A percentile compares a stretch with the other conserved stretches of the same genome.
These are phyloP conservation scores for Philereme vetulata DNA, from an alignment of 2,888 invertebrate genomes.

Conservation along the genomic window DNA sequence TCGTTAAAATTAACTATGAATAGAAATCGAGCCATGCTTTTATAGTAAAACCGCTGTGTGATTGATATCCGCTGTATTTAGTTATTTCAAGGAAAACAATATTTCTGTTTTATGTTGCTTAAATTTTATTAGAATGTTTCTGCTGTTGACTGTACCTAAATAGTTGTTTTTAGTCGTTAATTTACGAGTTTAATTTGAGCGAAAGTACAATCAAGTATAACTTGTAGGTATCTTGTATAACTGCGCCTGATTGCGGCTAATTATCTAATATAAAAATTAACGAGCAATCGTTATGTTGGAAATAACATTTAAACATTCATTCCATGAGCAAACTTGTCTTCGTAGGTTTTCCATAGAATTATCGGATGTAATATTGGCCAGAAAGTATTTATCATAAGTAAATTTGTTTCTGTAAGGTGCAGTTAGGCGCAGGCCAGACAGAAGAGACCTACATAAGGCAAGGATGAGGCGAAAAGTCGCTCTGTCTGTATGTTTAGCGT, in stretches of 20 bases:
- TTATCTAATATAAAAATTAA: background rate
- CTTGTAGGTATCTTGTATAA: conserved; percentile 7
- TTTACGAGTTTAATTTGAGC: conserved; percentile 11
- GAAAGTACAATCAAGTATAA: conserved; percentile 15
- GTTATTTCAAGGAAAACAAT: background rate
- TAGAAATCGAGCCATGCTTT: no score
- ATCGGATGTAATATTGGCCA: background rate
- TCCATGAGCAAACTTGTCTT: background rate
- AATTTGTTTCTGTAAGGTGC: background rate
- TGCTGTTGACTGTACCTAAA: conserved; percentile 16
- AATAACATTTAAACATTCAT: conserved; percentile 5
- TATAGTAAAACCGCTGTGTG: no score
- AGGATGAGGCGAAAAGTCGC: no score
- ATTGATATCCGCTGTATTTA: no score
- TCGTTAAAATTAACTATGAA: no score
- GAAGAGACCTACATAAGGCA: no score
- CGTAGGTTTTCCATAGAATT: background rate
- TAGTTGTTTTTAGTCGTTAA: conserved; percentile 18
- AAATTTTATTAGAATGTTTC: conserved; percentile 31
- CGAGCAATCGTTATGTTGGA: background rate
- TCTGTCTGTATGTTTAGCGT: no score
- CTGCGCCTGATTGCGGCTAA: background rate
- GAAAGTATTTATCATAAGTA: background rate
- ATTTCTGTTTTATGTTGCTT: conserved; percentile 19
- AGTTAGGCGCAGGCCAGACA: no score